A percentile compares a stretch with the other conserved stretches of the same genome.
These are phyloP conservation scores for Sebastes taczanowskii DNA, from an alignment of 2,797 vertebrate genomes.

Conservation along the genomic window DNA sequence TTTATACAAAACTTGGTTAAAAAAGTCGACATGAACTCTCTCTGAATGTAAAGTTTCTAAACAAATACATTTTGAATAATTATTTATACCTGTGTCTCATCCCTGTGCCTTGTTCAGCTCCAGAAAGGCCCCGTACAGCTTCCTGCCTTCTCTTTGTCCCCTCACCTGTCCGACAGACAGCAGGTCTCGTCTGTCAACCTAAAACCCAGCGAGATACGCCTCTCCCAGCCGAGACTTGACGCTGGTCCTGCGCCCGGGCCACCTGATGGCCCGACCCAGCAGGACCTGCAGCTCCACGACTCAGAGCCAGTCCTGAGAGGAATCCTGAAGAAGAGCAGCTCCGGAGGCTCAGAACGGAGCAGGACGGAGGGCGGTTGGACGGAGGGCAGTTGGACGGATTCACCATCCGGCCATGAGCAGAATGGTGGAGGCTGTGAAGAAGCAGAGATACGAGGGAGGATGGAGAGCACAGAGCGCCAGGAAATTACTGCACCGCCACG, in stretches of 20 bases:
- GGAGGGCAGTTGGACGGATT: slow-evolving; percentile 21
- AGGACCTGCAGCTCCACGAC: slow-evolving; percentile 34
- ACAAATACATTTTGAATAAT: neutral
- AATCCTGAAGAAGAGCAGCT: slow-evolving; percentile 81
- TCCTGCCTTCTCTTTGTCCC: slow-evolving; percentile 72
- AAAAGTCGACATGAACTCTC: no score
- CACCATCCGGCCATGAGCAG: slow-evolving; percentile 17
- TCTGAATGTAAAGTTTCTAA: neutral
- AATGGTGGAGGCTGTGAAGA: slow-evolving; percentile 53
- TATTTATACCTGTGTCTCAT: neutral
- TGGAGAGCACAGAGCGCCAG: slow-evolving; percentile 18
- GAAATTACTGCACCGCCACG: neutral
- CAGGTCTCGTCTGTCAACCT: slow-evolving; percentile 80
- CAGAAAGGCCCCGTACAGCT: slow-evolving; percentile 79
- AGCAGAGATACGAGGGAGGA: neutral
- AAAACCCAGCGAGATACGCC: slow-evolving; percentile 79
- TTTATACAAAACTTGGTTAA: neutral
- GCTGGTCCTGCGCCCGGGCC: neutral
- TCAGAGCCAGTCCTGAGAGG: slow-evolving; percentile 72
- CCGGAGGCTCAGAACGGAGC: slow-evolving; percentile 44
- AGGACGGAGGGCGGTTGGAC: slow-evolving; percentile 2
- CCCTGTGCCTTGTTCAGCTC: slow-evolving; percentile 56
- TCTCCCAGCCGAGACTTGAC: slow-evolving; percentile 51
- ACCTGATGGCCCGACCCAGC: slow-evolving; percentile 3
- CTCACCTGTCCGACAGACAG: slow-evolving; percentile 78